Percentiles rank a stretch among this genome's conserved stretches.
Conservation (phyloP, 2,797 vertebrate species). For the Gymnodraco acuticeps region DNA sequence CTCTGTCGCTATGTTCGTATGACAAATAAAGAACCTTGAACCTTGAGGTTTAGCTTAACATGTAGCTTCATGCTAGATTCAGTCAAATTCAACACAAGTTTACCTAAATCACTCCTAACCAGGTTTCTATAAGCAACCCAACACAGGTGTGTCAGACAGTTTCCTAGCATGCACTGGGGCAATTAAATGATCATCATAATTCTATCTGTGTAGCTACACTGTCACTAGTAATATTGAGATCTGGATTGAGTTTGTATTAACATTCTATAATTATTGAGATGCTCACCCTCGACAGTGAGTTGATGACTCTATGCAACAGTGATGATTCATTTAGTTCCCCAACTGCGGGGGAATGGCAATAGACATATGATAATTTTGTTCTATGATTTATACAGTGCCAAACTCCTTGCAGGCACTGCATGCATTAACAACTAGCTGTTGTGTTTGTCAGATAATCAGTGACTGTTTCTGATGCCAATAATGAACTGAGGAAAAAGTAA, state of each 20-base stretch:
- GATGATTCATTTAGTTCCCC: background rate
- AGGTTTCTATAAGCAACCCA: no score
- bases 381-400: background rate
- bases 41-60: no score
- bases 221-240: background rate
- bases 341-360: no score
- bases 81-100: no score
- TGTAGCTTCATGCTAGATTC: no score
- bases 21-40: no score
- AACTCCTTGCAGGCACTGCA: background rate
- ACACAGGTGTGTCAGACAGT: background rate
- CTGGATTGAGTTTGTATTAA: background rate
- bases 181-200: background rate
- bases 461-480: background rate
- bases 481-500: slow-evolving; percentile 1
- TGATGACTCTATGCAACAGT: background rate
- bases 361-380: background rate
- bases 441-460: background rate
- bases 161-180: background rate
- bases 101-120: no score
- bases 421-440: background rate
- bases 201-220: background rate
- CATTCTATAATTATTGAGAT: background rate
- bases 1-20: no score
- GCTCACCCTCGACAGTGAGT: background rate